These are phyloP conservation scores for Marronus borbonicus DNA, from an alignment of 2,888 invertebrate species.

Conservation along the genomic window DNA sequence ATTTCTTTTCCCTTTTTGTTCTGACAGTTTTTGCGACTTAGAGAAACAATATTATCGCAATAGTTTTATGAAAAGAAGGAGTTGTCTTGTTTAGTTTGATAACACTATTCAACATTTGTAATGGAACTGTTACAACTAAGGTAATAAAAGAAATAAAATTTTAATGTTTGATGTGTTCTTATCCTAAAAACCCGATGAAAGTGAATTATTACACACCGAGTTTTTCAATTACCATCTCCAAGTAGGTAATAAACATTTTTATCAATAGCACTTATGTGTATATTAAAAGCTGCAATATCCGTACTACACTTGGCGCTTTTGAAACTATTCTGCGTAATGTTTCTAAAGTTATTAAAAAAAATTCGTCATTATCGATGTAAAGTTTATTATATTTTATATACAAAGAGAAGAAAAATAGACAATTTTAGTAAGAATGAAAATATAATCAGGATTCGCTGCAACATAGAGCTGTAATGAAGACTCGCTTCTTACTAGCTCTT, in stretches of 20 bases:
- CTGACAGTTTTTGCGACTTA: constrained; percentile 26
- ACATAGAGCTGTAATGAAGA: constrained; percentile 59
- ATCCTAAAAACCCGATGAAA: neutral
- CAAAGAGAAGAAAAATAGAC: no score
- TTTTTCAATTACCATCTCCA: no score
- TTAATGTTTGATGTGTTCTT: constrained; percentile 35
- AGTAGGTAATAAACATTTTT: no score
- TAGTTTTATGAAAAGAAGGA: constrained; percentile 43
- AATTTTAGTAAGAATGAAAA: no score
- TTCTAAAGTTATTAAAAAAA: no score
- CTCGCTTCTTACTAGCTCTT: constrained; percentile 72
- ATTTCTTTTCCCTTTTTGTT: constrained; percentile 6
- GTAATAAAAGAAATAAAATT: constrained; percentile 61
- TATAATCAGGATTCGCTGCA: constrained; percentile 54
- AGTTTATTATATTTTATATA: no score
- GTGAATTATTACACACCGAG: no score
- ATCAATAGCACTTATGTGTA: no score
- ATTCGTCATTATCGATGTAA: no score
- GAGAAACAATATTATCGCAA: constrained; percentile 61
- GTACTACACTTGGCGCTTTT: no score
- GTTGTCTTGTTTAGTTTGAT: constrained; percentile 60
- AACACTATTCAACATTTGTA: constrained; percentile 65
- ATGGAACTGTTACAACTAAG: constrained; percentile 65
- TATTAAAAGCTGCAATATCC: no score
- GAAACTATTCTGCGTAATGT: no score